phyloP scores from a whole-genome alignment of 2,113 vertebrate genomes.

The Sylvia atricapilla region DNA sequence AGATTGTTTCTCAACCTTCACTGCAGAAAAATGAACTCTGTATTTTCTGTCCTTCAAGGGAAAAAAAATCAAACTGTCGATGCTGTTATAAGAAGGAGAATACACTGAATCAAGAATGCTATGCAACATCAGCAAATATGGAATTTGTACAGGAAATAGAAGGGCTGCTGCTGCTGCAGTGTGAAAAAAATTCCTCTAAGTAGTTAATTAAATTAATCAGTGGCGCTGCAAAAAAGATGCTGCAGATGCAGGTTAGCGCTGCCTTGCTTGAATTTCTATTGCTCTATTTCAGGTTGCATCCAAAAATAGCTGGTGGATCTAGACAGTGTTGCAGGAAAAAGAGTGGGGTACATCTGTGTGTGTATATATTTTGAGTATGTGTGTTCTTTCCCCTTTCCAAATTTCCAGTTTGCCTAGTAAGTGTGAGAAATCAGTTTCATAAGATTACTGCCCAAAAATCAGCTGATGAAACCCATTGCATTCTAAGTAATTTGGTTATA shows the following conservation, averaged over 20 bases:
- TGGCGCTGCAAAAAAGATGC: slow-evolving; percentile 2
- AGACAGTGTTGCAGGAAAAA: slow-evolving; percentile 33
- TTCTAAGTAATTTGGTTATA: slow-evolving; percentile 62
- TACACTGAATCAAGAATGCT: background rate
- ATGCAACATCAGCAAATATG: background rate
- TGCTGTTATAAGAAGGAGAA: background rate
- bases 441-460: slow-evolving; percentile 51
- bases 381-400: slow-evolving; percentile 27
- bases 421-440: slow-evolving; percentile 38
- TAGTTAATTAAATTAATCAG: slow-evolving; percentile 55
- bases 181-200: background rate
- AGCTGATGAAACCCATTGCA: slow-evolving; percentile 48
- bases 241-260: slow-evolving; percentile 61
- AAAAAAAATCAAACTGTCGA: background rate
- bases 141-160: background rate
- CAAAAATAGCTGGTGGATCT: slow-evolving; percentile 48
- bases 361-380: background rate
- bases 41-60: background rate
- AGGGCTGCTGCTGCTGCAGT: slow-evolving; percentile 4
- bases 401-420: slow-evolving; percentile 46
- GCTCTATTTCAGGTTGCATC: slow-evolving; percentile 52
- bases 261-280: slow-evolving; percentile 28
- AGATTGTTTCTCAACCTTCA: background rate
- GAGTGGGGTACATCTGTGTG: slow-evolving; percentile 38
- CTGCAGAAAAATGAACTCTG: slow-evolving; percentile 10